These are phyloP conservation scores for Mobula hypostoma DNA, from an alignment of 2,113 vertebrate genomes.

Conservation along the genomic window DNA sequence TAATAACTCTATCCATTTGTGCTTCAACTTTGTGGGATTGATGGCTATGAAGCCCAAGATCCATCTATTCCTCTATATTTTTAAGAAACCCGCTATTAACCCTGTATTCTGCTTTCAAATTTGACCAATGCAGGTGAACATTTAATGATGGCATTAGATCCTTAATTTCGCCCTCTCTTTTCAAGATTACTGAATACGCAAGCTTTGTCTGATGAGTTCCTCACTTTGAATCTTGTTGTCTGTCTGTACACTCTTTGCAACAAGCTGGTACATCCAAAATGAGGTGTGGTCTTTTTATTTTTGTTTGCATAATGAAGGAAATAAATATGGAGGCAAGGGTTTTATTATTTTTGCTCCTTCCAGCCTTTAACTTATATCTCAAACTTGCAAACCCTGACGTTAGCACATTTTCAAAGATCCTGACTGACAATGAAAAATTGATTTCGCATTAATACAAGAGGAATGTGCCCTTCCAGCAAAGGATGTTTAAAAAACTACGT, in stretches of 20 bases:
- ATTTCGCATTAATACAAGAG: background rate
- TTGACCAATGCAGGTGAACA: background rate
- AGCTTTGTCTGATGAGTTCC: background rate
- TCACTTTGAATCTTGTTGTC: background rate
- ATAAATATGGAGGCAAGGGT: background rate
- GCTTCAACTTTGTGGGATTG: too few relatives aligned
- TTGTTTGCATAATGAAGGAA: background rate
- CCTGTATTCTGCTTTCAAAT: too few relatives aligned
- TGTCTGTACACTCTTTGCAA: background rate
- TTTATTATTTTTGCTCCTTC: background rate
- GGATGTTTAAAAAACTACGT: constrained; percentile 14
- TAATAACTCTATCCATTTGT: too few relatives aligned
- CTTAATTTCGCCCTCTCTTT: background rate
- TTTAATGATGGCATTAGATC: background rate
- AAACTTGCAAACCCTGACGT: background rate
- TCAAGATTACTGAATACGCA: background rate
- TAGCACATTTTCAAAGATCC: background rate
- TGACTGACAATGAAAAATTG: background rate
- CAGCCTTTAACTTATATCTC: background rate
- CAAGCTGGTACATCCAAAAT: background rate
- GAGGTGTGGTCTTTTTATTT: background rate
- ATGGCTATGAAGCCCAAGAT: too few relatives aligned
- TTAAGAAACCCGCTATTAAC: too few relatives aligned
- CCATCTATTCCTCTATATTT: too few relatives aligned
- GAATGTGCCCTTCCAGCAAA: background rate